Percentiles rank a stretch among this genome's conserved stretches.
phyloP scores from a whole-genome alignment of 1,140 invertebrate species.

The Pristionchus pacificus region DNA sequence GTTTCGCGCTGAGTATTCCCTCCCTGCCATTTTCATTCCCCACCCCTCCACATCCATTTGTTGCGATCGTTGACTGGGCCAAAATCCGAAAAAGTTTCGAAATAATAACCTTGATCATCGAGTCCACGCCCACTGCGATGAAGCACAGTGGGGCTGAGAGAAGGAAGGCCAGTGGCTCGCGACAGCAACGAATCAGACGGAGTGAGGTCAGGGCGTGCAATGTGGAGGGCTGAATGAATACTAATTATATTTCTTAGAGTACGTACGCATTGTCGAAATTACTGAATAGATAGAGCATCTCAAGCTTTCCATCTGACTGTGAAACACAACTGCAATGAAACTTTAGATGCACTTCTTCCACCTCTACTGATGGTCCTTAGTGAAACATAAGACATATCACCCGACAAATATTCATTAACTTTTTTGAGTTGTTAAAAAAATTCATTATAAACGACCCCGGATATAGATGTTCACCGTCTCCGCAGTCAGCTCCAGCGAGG shows the following conservation, averaged over 20 bases:
- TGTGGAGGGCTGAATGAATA: background rate
- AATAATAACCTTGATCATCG: slow-evolving; percentile 8
- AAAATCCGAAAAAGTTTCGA: background rate
- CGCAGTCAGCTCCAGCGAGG: slow-evolving; percentile 12
- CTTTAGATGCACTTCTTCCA: no score
- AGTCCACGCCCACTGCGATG: slow-evolving; percentile 1
- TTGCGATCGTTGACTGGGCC: background rate
- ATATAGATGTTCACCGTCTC: background rate
- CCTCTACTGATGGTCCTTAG: no score
- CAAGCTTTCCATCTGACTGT: no score
- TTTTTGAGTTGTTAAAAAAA: background rate
- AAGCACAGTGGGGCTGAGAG: background rate
- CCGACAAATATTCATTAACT: background rate
- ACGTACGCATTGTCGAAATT: no score
- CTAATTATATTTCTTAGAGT: background rate
- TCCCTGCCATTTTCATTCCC: no score
- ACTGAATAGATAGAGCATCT: no score
- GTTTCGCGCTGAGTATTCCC: no score
- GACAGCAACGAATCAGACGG: background rate
- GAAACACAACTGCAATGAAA: no score
- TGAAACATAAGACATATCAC: no score
- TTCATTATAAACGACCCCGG: background rate
- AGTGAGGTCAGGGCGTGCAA: background rate
- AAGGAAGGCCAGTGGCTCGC: background rate
- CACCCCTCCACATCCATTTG: no score